phyloP scores from a whole-genome alignment of 1,140 invertebrate species.

The Glossosoma conforme region DNA sequence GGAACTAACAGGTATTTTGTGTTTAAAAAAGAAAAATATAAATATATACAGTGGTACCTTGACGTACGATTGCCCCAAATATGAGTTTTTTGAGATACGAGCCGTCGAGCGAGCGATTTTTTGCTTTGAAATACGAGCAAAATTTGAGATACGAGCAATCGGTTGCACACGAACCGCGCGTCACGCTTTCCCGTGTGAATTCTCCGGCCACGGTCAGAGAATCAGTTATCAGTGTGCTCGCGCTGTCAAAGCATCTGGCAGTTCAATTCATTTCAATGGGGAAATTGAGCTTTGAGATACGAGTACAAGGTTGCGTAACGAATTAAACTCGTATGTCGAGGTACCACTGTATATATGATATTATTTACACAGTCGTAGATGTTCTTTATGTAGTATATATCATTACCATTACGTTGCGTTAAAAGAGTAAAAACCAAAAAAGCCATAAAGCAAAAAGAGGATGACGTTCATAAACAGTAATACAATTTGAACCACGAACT shows the following conservation, averaged over 20 bases:
- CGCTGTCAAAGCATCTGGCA: not conserved
- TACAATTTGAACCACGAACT: no score
- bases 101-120: not conserved
- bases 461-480: no score
- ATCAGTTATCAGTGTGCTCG: not conserved
- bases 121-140: not conserved
- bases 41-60: not conserved
- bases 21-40: constrained; percentile 4
- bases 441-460: no score
- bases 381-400: no score
- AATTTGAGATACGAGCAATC: not conserved
- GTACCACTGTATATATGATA: no score
- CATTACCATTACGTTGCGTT: no score
- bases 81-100: not conserved
- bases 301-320: no score
- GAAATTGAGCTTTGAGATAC: not conserved
- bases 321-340: no score
- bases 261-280: not conserved
- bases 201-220: not conserved
- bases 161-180: not conserved
- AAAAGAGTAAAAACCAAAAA: no score
- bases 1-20: constrained; percentile 30
- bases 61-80: not conserved
- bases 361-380: no score
- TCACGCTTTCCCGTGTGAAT: not conserved